Percentiles rank a stretch among this genome's conserved stretches.
Evolutionary conservation across 2,797 vertebrate genomes (phyloP).

Genomic region (Holocentrus rufus): DNA sequence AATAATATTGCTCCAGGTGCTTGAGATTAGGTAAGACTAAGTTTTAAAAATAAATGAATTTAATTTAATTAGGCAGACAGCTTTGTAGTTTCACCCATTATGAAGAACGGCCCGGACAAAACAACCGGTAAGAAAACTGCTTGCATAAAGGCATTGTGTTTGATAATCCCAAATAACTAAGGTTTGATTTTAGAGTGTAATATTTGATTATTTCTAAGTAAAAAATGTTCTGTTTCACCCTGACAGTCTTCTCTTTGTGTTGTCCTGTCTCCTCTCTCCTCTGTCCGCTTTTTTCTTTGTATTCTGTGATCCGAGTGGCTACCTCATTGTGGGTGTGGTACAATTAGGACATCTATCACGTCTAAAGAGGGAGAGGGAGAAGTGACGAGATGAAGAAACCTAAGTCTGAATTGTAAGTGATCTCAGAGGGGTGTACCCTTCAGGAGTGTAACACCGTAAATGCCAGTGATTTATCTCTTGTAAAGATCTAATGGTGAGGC

Average conservation of each 20-base stretch:
- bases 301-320: not conserved
- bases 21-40: not conserved
- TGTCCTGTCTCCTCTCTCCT: too few species aligned
- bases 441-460: constrained; percentile 1
- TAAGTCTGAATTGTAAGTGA: not conserved
- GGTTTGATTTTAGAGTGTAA: not conserved
- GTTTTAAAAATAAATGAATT: not conserved
- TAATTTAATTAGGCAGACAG: not conserved
- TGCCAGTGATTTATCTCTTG: constrained; percentile 1
- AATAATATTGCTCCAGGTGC: not conserved
- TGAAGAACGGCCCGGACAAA: not conserved
- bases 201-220: not conserved
- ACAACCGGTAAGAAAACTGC: not conserved
- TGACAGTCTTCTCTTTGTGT: not conserved
- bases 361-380: not conserved
- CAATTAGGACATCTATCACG: constrained; percentile 38
- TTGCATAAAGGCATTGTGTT: not conserved
- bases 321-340: not conserved
- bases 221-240: not conserved
- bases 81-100: too few species aligned
- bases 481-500: not conserved
- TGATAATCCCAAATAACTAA: not conserved
- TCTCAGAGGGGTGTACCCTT: not conserved
- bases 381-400: not conserved
- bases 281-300: not conserved